phyloP scores from a whole-genome alignment of 1,140 invertebrate genomes.

The Battus philenor region DNA sequence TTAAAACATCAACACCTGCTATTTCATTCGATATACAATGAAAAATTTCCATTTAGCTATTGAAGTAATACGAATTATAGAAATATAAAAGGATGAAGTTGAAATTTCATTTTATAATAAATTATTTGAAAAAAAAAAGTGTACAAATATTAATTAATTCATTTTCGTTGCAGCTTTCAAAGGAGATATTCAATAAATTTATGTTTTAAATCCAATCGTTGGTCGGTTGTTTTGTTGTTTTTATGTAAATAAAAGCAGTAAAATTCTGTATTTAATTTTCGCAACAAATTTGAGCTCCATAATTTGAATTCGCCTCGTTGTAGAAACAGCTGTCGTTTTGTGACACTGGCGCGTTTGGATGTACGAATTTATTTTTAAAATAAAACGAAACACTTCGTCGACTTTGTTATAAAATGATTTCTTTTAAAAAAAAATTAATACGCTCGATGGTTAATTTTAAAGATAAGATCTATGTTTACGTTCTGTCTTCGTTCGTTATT shows the following conservation, averaged over 20 bases:
- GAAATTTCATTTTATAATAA: no score
- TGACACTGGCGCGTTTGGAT: constrained; percentile 21
- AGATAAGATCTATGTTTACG: no score
- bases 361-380: constrained; percentile 32
- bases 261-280: constrained; percentile 13
- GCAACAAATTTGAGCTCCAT: constrained; percentile 34
- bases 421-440: constrained; percentile 10
- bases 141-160: no score
- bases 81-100: no score
- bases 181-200: background rate
- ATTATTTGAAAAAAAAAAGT: no score
- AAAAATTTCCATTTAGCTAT: no score
- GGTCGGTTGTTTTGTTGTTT: constrained; percentile 17
- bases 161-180: no score
- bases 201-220: background rate
- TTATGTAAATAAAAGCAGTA: constrained; percentile 20
- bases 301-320: constrained; percentile 45
- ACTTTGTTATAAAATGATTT: constrained; percentile 9
- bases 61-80: no score
- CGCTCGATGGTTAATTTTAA: constrained; percentile 7
- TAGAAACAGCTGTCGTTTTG: constrained; percentile 45
- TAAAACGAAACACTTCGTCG: constrained; percentile 18
- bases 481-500: no score
- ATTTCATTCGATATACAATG: no score
- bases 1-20: no score